A percentile compares a stretch with the other conserved stretches of the same genome.
Evolutionary conservation across 2,797 vertebrate species (phyloP).

Genomic region (Peromyscus eremicus): DNA sequence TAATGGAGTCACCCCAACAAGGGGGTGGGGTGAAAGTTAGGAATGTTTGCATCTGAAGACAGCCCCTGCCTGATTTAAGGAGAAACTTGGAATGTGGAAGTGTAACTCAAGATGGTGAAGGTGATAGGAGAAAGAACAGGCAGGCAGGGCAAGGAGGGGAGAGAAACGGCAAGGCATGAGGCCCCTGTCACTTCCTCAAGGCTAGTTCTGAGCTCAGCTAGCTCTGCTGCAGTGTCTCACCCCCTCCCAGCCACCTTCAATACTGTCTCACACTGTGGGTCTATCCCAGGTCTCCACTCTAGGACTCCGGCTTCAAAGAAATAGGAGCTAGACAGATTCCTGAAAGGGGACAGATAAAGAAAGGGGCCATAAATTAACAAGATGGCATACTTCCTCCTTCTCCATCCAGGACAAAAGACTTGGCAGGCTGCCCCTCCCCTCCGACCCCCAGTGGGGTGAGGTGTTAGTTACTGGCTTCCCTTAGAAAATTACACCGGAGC

Average conservation of each 20-base stretch:
- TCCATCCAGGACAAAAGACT: background rate
- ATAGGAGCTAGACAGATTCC: background rate
- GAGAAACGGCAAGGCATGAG: background rate
- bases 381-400: background rate
- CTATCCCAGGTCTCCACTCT: background rate
- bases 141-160: background rate
- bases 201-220: background rate
- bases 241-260: background rate
- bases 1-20: background rate
- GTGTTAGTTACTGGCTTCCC: no score
- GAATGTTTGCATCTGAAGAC: background rate
- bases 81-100: slow-evolving; percentile 12
- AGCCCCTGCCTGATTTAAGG: background rate
- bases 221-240: background rate
- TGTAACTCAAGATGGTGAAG: background rate
- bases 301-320: background rate
- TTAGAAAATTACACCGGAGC: background rate
- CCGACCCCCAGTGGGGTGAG: background rate
- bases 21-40: background rate
- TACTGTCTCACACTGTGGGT: background rate
- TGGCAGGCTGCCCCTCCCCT: background rate
- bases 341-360: background rate
- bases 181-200: background rate
- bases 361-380: background rate
- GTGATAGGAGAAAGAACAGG: background rate